Evolutionary conservation across 2,888 invertebrate genomes (phyloP).

Genomic region (Apotomis turbidana): DNA sequence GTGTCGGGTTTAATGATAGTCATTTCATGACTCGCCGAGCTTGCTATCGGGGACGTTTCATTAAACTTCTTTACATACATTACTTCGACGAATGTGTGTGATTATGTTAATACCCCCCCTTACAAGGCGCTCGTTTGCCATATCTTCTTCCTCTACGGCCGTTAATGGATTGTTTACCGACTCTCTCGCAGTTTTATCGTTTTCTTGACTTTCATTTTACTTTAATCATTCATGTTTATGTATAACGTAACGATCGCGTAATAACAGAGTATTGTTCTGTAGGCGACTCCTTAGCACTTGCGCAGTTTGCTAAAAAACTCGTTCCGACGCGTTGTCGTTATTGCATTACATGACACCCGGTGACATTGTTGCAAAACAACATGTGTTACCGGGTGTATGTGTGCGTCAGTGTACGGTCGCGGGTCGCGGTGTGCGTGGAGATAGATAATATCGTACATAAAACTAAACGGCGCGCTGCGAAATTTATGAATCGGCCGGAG

Average conservation of each 20-base stretch:
- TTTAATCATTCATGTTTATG: conserved; percentile 56
- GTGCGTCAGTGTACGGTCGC: conserved; percentile 44
- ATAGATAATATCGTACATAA: conserved; percentile 79
- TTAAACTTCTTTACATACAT: conserved; percentile 80
- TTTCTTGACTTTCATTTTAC: conserved; percentile 52
- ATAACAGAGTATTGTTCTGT: conserved; percentile 46
- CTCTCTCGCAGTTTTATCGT: conserved; percentile 56
- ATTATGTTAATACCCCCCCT: conserved; percentile 75
- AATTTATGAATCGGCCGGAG: conserved; percentile 79
- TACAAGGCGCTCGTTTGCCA: conserved; percentile 65
- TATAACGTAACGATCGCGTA: conserved; percentile 48
- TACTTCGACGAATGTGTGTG: conserved; percentile 79
- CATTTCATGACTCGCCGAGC: conserved; percentile 80
- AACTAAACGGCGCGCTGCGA: conserved; percentile 78
- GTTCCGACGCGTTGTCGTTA: conserved; percentile 45
- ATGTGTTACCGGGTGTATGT: conserved; percentile 46
- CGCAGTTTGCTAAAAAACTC: conserved; percentile 45
- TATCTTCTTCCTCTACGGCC: conserved; percentile 66
- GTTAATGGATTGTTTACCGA: conserved; percentile 75
- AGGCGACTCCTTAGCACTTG: conserved; percentile 32
- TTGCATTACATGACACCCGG: conserved; percentile 47
- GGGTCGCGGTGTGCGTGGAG: conserved; percentile 62
- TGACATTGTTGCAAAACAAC: conserved; percentile 49
- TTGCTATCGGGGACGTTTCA: conserved; percentile 78
- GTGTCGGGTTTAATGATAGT: conserved; percentile 82